Evolutionary conservation across 2,797 vertebrate species (phyloP).

Genomic region (Pseudomugil tenellus): DNA sequence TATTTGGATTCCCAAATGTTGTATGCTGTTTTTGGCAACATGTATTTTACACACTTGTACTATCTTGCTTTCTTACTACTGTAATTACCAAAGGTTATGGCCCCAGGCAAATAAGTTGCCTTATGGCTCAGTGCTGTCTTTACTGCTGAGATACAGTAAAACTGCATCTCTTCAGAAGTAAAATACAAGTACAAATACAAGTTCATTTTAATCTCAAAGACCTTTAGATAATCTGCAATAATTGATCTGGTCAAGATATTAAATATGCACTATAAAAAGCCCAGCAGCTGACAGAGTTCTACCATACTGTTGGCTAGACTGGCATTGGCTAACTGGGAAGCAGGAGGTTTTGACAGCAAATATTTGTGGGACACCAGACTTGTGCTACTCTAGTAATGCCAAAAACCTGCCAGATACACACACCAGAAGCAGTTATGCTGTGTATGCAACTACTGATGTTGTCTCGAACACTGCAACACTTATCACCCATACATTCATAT

Average conservation of each 20-base stretch:
- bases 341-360: constrained; percentile 24
- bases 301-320: constrained; percentile 32
- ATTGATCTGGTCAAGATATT: not conserved
- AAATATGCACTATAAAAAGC: constrained; percentile 13
- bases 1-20: not conserved
- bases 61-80: not conserved
- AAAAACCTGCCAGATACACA: constrained; percentile 1
- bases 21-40: not conserved
- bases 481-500: not conserved
- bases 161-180: too few species aligned
- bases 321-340: constrained; percentile 30
- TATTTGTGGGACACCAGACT: constrained; percentile 12
- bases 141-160: too few species aligned
- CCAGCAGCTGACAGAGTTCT: constrained; percentile 7
- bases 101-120: not conserved
- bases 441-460: constrained; percentile 3
- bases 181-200: too few species aligned
- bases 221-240: not conserved
- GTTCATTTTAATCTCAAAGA: too few species aligned
- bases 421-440: not conserved
- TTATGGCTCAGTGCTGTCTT: too few species aligned
- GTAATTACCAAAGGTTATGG: not conserved
- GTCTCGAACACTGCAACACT: not conserved
- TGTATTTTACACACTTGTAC: not conserved
- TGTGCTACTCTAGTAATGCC: constrained; percentile 3